These are phyloP conservation scores for Oscheius sp. DNA, from an alignment of 2,888 invertebrate genomes.

Conservation along the genomic window DNA sequence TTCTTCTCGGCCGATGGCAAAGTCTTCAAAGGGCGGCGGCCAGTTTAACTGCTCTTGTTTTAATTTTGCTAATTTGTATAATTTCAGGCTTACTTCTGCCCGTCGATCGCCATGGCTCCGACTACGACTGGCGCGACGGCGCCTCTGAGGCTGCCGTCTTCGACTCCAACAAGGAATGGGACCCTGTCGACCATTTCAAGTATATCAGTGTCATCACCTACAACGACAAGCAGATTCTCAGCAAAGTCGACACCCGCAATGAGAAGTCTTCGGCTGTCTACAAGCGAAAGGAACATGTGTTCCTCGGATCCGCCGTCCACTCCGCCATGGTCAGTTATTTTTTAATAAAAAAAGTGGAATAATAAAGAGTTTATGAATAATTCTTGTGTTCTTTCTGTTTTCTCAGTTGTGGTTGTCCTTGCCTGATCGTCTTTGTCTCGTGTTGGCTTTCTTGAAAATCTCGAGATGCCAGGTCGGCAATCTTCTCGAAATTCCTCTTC, in stretches of 20 bases:
- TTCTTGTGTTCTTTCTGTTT: too few relatives aligned
- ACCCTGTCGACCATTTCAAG: conserved; percentile 64
- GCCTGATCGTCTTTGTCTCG: too few relatives aligned
- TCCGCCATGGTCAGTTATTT: conserved; percentile 43
- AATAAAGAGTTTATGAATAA: too few relatives aligned
- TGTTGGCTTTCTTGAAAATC: too few relatives aligned
- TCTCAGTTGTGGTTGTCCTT: too few relatives aligned
- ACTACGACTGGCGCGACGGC: conserved; percentile 69
- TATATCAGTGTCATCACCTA: conserved; percentile 63
- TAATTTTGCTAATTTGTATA: too few relatives aligned
- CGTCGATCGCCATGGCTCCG: conserved; percentile 66
- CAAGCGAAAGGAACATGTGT: conserved; percentile 57
- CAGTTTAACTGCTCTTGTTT: too few relatives aligned
- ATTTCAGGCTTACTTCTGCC: too few relatives aligned
- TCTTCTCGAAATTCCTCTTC: too few relatives aligned
- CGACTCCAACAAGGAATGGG: conserved; percentile 59
- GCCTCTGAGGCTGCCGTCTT: conserved; percentile 63
- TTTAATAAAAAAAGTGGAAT: conserved; percentile 55
- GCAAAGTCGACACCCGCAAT: conserved; percentile 67
- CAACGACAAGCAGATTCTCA: conserved; percentile 67
- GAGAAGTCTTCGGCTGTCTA: conserved; percentile 62
- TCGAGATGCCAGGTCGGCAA: too few relatives aligned
- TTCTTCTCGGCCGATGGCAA: too few relatives aligned
- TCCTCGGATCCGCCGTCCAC: conserved; percentile 27
- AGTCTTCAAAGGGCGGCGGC: too few relatives aligned